phyloP scores from a whole-genome alignment of 2,797 vertebrate genomes.

The Scolopax rusticola region DNA sequence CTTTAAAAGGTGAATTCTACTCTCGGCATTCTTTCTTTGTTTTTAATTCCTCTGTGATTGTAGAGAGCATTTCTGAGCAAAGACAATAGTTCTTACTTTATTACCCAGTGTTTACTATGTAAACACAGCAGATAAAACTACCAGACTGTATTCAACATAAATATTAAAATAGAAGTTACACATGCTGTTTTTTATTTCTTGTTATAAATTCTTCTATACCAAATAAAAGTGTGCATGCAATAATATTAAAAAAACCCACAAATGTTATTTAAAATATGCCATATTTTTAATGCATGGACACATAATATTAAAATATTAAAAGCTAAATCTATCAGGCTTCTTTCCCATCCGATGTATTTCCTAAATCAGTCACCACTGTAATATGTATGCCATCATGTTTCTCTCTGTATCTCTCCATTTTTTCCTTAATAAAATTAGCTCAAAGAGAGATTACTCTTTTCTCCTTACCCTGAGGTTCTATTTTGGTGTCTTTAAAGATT shows the following conservation, averaged over 20 bases:
- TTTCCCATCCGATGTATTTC: background rate
- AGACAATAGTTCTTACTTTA: background rate
- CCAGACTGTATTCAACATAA: background rate
- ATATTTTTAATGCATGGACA: background rate
- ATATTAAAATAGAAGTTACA: background rate
- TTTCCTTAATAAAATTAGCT: background rate
- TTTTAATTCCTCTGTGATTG: background rate
- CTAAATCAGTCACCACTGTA: background rate
- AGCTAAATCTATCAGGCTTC: background rate
- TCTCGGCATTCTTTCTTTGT: background rate
- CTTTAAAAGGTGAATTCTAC: background rate
- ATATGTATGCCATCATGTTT: background rate
- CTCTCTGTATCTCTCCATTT: background rate
- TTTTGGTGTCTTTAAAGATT: background rate
- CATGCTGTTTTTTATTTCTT: background rate
- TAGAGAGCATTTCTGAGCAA: background rate
- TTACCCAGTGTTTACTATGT: background rate
- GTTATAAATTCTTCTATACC: background rate
- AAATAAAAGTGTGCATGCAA: background rate
- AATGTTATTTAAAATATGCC: background rate
- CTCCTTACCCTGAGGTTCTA: background rate
- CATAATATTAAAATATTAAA: background rate
- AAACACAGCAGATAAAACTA: background rate
- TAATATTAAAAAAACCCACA: background rate
- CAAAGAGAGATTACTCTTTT: background rate